Base-by-base conservation (phyloP, 2,113 vertebrate species). In the Megalops atlanticus region DNA sequence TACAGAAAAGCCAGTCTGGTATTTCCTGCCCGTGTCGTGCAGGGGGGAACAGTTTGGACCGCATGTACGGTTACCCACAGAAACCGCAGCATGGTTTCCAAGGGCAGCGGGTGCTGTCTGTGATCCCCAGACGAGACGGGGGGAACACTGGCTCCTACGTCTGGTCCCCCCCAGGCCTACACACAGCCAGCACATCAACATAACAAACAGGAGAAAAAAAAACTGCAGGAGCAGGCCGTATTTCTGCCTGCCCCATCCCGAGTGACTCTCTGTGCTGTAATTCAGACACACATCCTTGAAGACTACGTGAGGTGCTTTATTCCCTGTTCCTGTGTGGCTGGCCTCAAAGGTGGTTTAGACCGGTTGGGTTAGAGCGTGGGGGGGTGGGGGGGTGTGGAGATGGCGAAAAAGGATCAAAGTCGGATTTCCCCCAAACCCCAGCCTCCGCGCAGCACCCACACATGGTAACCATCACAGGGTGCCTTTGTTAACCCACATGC, bases 91-190 rank as follows among this genome's bases (percentile, higher is more conserved):
- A n/a, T n/a, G 3, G 58, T 64, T 64, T 64, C 58, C 58, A 64
- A 64, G 58, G 58, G 58, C 58, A 64, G 58, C 58, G n/a, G 58
- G 58, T 11, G n/a, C 58, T 64, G 58, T 64, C 58, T 64, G n/a
- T 64, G 27, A 64, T 64, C 27, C 58, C 58, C 58, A 64, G 58
- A 8, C 10, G 58, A 64, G 58, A 64, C n/a, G 7, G 58, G n/a
- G 58, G 58, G 58, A 64, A 31, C 58, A 64, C 31, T 64, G 58
- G n/a, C 24, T 31, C 10, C n/a, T 64, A 6, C 11, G 58, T 64
- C 58, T 64, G 58, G 58, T 64, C 58, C 58, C 58, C 12, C 58
- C 3, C 58, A 15, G 58, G 58, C 58, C n/a, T 64, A n/a, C 8
- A 31, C 58, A 8, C 58, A 31, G 11, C 58, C 58, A 64, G 58